Evolutionary conservation across 2,797 vertebrate species (phyloP).

Genomic region (Echeneis naucrates): DNA sequence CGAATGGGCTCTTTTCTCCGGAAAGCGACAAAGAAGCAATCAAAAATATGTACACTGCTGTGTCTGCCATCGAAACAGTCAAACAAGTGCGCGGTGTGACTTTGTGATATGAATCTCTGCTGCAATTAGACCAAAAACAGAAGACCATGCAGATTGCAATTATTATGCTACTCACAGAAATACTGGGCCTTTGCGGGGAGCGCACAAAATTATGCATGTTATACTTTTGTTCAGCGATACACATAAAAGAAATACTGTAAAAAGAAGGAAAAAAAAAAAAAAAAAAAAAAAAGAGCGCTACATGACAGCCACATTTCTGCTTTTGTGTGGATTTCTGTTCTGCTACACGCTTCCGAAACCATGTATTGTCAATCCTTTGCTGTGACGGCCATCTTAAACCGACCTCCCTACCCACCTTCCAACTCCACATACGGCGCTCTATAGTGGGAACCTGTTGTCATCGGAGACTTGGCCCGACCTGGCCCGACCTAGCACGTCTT

Average conservation of each 20-base stretch:
- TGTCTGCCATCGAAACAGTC: slow-evolving; percentile 45
- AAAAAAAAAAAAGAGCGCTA: slow-evolving; percentile 41
- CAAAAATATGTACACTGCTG: slow-evolving; percentile 57
- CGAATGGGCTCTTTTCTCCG: slow-evolving; percentile 32
- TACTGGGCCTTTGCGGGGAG: slow-evolving; percentile 32
- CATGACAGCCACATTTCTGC: slow-evolving; percentile 45
- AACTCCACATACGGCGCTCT: slow-evolving; percentile 46
- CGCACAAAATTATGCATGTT: slow-evolving; percentile 36
- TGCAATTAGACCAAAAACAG: slow-evolving; percentile 33
- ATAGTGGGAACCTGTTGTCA: slow-evolving; percentile 60
- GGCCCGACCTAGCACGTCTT: slow-evolving; percentile 37
- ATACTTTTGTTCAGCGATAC: slow-evolving; percentile 42
- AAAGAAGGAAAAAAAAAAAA: slow-evolving; percentile 26
- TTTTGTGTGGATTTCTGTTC: slow-evolving; percentile 38
- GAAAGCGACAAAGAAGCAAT: slow-evolving; percentile 55
- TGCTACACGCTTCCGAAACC: slow-evolving; percentile 47
- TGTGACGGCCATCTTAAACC: slow-evolving; percentile 18
- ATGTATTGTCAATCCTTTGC: slow-evolving; percentile 23
- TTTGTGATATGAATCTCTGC: slow-evolving; percentile 35
- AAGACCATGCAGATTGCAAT: slow-evolving; percentile 38
- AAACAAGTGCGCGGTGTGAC: slow-evolving; percentile 49
- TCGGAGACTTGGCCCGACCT: slow-evolving; percentile 54
- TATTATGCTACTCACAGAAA: slow-evolving; percentile 48
- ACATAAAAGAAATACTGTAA: slow-evolving; percentile 32
- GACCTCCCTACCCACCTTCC: slow-evolving; percentile 1